Base-by-base conservation (phyloP, 2,888 invertebrate genomes). In the Troilus luridus region DNA sequence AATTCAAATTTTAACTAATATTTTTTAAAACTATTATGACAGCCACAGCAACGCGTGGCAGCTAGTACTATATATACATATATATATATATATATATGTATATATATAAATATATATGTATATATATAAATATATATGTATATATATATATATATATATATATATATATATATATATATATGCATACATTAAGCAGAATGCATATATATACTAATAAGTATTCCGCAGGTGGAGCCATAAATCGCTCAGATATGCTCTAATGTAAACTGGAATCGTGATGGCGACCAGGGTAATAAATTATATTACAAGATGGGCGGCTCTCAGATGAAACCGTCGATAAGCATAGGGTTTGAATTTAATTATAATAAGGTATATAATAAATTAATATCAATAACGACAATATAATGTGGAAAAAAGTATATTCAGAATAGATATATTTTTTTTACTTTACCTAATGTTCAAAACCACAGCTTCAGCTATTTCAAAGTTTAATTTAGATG, bases 211-310 rank as follows among this genome's bases (percentile, higher is more conserved):
- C 41, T 77, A 77, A 77, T 77, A 77, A 27, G 24, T 77, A 77
- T 77, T 41, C 72, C 41, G 3, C 8, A 77, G 72, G 14, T 77
- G 11, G 17, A 17, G 8, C 41, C 72, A 77, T 77, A 77, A 77
- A 77, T 77, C 41, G 27, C 14, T 77, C 27, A 77, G 27, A 77
- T 77, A 41, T 41, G 41, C 67, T 19, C 27, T 77, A 77, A 77
- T 77, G 72, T 19, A 77, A 77, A 77, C 72, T 41, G 27, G 27
- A 77, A 77, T 77, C 72, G 27, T 77, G 72, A 77, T 77, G 72
- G 27, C 27, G 17, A 17, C 27, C 41, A 17, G 0, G 41, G 41
- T 12, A 77, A 41, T 77, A 77, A 77, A 41, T 77, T 77, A 77
- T 12, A 77, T 77, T 19, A 41, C 72, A 77, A 77, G 72, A 77